Conservation (phyloP, 2,797 vertebrate genomes). For the Eulemur rubriventer region DNA sequence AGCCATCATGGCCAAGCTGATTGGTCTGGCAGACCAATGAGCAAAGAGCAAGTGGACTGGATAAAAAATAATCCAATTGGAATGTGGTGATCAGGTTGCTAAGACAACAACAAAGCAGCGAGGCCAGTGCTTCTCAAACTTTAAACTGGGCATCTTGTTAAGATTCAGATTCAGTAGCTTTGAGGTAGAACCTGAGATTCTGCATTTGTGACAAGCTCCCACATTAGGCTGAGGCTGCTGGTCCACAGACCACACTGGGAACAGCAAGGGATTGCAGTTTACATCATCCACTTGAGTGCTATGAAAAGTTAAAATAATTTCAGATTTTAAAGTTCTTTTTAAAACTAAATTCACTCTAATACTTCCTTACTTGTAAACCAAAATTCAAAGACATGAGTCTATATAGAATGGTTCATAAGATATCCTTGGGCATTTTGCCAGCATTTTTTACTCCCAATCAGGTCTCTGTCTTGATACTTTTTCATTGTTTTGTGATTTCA, state of each 20-base stretch:
- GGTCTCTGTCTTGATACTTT: background rate
- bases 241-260: background rate
- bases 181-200: background rate
- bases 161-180: background rate
- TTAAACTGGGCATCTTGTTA: background rate
- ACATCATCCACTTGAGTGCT: background rate
- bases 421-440: background rate
- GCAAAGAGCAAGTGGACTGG: background rate
- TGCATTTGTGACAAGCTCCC: background rate
- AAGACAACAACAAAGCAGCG: background rate
- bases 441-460: background rate
- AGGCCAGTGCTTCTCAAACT: background rate
- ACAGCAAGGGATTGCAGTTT: background rate
- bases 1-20: background rate
- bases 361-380: background rate
- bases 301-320: background rate
- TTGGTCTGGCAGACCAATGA: background rate
- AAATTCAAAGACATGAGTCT: background rate
- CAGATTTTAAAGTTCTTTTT: background rate
- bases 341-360: background rate
- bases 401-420: background rate
- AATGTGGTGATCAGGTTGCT: background rate
- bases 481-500: constrained; percentile 23
- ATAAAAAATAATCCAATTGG: background rate
- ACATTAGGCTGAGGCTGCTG: rapidly evolving